Base-by-base conservation (phyloP, 2,797 vertebrate genomes). In the Myotis myotis region DNA sequence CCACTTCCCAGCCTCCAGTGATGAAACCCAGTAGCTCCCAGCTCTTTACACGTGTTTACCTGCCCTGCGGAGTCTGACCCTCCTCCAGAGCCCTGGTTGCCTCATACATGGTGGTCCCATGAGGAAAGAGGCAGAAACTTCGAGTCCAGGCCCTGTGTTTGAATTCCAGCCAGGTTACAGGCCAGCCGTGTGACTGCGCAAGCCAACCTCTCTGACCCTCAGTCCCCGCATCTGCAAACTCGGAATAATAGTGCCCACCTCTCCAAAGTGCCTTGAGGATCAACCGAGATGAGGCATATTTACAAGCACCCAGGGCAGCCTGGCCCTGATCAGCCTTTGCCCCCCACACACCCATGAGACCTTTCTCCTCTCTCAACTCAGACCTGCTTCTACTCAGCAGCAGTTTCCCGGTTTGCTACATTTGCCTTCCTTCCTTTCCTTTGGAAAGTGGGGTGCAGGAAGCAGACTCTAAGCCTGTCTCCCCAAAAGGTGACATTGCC, bases 61-160 rank as follows among this genome's bases (percentile, higher is more conserved):
- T 19, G 57, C 16, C 6, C 1, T 5, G 30, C 55, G 11, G 53
- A 25, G 30, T 71, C n/a, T 20, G 16, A 20, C 38, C 6, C 22
- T 85, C 36, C 47, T 62, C 13, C n/a, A 33, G 55, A 91, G 25
- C 44, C 57, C 11, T 10, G 30, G 36, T 38, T 36, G 7, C n/a
- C 57, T 3, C 5, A 0, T 10, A 51, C 2, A 16, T 22, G 49
- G 15, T 0, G 2, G n/a, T 12, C 28, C 5, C 1, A 0, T 8
- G n/a, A 1, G 20, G 36, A 17, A 9, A 22, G 8, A 0, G 1
- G 28, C 23, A 49, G 71, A 3, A 44, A 13, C 57, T 2, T 9
- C 1, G 15, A 74, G 25, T 20, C n/a, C 36, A 11, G 33, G 10
- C 11, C 10, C 47, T 88, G 33, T 30, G 57, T 41, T 57, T 33